These are phyloP conservation scores for Rafetus swinhoei DNA, from an alignment of 2,113 vertebrate genomes.

Conservation along the genomic window DNA sequence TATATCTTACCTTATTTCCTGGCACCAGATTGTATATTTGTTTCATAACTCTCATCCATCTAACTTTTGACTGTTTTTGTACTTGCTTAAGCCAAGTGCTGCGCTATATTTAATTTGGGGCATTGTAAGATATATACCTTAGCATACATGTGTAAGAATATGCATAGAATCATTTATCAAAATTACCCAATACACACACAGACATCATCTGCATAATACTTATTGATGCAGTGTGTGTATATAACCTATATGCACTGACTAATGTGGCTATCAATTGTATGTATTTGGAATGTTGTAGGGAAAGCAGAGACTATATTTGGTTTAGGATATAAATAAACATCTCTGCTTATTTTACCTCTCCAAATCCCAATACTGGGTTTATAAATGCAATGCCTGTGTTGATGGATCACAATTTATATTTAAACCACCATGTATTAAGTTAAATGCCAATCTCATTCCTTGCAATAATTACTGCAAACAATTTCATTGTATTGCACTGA, in stretches of 20 bases:
- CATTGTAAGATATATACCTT: not conserved
- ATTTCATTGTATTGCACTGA: not conserved
- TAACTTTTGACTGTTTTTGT: not conserved
- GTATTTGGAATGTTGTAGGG: accelerated
- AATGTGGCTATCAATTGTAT: not conserved
- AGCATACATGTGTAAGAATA: not conserved
- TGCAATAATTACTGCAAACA: conserved; percentile 6
- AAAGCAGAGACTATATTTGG: not conserved
- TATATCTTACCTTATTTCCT: not conserved
- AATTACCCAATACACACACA: not conserved
- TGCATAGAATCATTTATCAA: not conserved
- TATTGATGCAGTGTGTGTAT: not conserved
- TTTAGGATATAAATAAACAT: not conserved
- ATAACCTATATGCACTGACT: not conserved
- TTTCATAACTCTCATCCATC: not conserved
- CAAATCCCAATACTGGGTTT: not conserved
- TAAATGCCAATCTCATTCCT: conserved; percentile 27
- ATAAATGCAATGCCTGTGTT: not conserved
- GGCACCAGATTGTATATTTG: not conserved
- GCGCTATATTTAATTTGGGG: not conserved
- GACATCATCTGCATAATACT: not conserved
- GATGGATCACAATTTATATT: not conserved
- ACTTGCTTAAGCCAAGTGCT: not conserved
- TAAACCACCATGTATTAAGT: not conserved
- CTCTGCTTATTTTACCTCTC: not conserved